These are phyloP conservation scores for Bactericera cockerelli DNA, from an alignment of 1,140 invertebrate genomes.

Conservation along the genomic window DNA sequence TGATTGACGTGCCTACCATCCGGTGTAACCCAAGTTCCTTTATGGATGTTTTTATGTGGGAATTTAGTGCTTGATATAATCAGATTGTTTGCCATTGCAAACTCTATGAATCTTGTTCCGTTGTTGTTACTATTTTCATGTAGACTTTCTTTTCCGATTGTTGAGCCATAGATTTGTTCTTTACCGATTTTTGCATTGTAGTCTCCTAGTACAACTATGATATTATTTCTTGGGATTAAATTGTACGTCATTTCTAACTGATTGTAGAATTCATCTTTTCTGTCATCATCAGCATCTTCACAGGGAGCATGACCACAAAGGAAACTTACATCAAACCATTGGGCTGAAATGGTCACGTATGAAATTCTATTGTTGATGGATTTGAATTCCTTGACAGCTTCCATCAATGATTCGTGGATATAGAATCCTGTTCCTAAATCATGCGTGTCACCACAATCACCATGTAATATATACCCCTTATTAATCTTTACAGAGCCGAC, in stretches of 20 bases:
- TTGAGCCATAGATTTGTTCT: constrained; percentile 14
- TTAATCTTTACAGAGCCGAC: constrained; percentile 9
- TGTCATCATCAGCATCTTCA: constrained; percentile 17
- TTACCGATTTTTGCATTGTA: constrained; percentile 17
- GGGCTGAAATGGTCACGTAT: constrained; percentile 9
- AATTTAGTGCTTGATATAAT: constrained; percentile 18
- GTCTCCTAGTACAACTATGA: constrained; percentile 18
- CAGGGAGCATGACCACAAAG: constrained; percentile 14
- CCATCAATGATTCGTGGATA: constrained; percentile 4
- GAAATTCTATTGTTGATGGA: constrained; percentile 13
- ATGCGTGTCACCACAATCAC: constrained; percentile 3
- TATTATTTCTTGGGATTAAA: constrained; percentile 14
- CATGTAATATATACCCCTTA: neutral
- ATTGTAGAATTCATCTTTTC: constrained; percentile 18
- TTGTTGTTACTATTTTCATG: constrained; percentile 21
- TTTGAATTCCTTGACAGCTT: constrained; percentile 11
- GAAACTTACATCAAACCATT: constrained; percentile 13
- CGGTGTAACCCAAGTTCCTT: constrained; percentile 17
- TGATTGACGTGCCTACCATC: constrained; percentile 16
- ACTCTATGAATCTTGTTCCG: constrained; percentile 17
- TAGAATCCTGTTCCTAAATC: constrained; percentile 12
- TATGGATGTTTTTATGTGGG: constrained; percentile 21
- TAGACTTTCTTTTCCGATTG: constrained; percentile 26
- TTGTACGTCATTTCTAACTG: constrained; percentile 11
- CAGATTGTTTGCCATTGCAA: constrained; percentile 18